Base-by-base conservation (phyloP, 2,888 invertebrate species). In the Pseudanteris insignis region DNA sequence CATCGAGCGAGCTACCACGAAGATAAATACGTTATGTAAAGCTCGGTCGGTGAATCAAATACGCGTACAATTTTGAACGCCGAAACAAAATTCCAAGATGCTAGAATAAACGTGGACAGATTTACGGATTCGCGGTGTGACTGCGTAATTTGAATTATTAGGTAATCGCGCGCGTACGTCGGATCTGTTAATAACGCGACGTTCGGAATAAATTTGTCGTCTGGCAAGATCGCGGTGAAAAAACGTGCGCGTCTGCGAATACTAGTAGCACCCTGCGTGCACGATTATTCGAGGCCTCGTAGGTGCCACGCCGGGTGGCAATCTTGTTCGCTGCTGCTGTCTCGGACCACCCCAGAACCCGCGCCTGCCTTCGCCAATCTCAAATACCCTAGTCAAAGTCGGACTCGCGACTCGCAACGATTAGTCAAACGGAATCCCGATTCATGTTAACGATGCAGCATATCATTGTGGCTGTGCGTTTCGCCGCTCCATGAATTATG, bases 181-280 rank as follows among this genome's bases (percentile, higher is more conserved):
- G 24, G 44, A 46, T 51, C 43, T 34, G 40, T 44, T 58, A 50
- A 48, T 58, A 36, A 28, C 14, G 11, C 41, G 25, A n/a, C 13
- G 36, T 14, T 32, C 30, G 29, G 40, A 44, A 57, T 57, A 57
- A 57, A 57, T 57, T 57, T 54, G 25, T 8, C 26, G 6, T 24
- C 18, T 12, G 6, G 18, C 12, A 18, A 38, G 15, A 44, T 18
- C 21, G 8, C 15, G 3, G 34, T 6, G 26, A 55, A 53, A 44
- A 33, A 46, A 10, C 18, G 25, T n/a, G 13, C 33, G 41, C 30
- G 36, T 18, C 43, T 48, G 40, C 38, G 50, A 64, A 60, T 60
- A 64, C 60, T 60, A 53, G 64, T 64, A 60, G 64, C 64, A 60
- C 57, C 53, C 57, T 43, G 53, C 60, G 32, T 57, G 48, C 47